Evolutionary conservation across 2,888 invertebrate genomes (phyloP), one percentile per base, ranked within the genome.

Genomic region (Leptopilina syphax): DNA sequence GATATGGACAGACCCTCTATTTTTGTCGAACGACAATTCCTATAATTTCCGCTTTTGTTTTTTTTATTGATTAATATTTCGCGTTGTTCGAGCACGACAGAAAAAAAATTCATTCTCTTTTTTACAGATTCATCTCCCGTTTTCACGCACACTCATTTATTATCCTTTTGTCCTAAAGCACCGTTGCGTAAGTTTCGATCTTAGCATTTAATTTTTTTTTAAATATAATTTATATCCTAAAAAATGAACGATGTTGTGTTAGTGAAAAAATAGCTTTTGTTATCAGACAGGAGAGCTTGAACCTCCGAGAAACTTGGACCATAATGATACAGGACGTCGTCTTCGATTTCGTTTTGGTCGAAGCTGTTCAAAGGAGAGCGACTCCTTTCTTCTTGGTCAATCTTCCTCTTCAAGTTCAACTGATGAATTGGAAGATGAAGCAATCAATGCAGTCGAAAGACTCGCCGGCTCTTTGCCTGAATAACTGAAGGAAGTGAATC

Each of bases 371-470:
- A 84, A 85, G 83, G 87, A 87, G 83, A 86, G 84, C 85, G 86
- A 82, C 84, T 84, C 84, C 86, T 86, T 86, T 82, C 83, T 85
- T 86, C 86, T 88, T 77, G 87, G 89, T 90, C 90, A 90, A 87
- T 89, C 90, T 66, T 87, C 89, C 47, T 90, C 91, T 80, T 91
- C 92, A 65, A 92, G 91, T 60, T 91, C 89, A 65, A 91, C 89
- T 73, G 93, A 92, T 24, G 92, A 93, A 80, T 94, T 93, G 80
- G 94, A 93, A 4, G 95, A 95, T 70, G 95, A 95, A 85, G 94
- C 93, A 87, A 95, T 94, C 82, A 96, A 94, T 12, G 94, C 91
- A 94, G 95, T 76, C 94, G 94, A 85, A 94, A 94, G 34, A 93
- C 93, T 89, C 94, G 83, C 79, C 8, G 95, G 82, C 94, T 94